Evolutionary conservation across 2,113 vertebrate genomes (phyloP).

Genomic region (Barnardius zonarius): DNA sequence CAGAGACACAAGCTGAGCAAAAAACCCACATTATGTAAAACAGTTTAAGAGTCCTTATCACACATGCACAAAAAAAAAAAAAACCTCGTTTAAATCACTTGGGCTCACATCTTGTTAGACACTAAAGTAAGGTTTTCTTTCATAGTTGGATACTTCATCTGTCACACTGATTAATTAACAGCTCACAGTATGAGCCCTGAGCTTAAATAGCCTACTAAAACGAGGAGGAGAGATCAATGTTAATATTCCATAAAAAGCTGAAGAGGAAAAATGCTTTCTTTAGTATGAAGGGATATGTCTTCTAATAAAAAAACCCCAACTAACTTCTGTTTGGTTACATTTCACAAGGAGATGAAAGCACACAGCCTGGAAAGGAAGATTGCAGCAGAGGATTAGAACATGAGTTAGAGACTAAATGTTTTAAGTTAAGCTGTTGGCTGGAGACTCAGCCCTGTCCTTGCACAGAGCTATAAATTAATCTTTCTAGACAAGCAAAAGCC

Average conservation of each 20-base stretch:
- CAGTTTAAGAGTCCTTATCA: slow-evolving; percentile 48
- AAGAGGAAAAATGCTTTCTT: slow-evolving; percentile 17
- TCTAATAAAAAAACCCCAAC: neutral
- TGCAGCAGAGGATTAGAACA: neutral
- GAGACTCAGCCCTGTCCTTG: no score
- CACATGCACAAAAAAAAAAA: neutral
- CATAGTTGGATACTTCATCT: slow-evolving; percentile 73
- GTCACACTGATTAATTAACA: slow-evolving; percentile 81
- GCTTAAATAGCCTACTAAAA: slow-evolving; percentile 65
- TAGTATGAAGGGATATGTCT: neutral
- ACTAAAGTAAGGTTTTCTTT: slow-evolving; percentile 72
- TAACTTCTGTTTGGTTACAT: neutral
- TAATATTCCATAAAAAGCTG: slow-evolving; percentile 51
- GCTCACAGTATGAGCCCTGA: slow-evolving; percentile 65
- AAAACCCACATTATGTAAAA: neutral
- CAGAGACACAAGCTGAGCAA: slow-evolving; percentile 34
- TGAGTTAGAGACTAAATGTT: neutral
- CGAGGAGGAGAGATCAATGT: slow-evolving; percentile 7
- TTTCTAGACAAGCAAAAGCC: no score
- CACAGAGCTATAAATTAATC: no score
- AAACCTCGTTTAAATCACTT: slow-evolving; percentile 16
- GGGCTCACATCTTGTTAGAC: slow-evolving; percentile 24
- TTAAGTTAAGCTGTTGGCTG: slow-evolving; percentile 30
- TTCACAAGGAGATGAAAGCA: slow-evolving; percentile 5
- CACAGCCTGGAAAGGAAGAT: neutral